Evolutionary conservation across 2,888 invertebrate species (phyloP).

Genomic region (Macrophya annulata): DNA sequence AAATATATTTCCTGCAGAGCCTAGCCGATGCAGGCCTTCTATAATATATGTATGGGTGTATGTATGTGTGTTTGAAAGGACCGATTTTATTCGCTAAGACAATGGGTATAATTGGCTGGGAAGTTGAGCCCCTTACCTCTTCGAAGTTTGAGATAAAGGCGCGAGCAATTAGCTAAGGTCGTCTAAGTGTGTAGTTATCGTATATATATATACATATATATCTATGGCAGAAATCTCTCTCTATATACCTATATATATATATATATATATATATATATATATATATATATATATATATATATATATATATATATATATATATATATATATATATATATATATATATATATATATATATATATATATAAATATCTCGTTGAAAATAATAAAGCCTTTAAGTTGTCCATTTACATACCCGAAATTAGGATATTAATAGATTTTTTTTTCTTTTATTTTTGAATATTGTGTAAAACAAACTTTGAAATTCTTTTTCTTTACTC

Average conservation of each 20-base stretch:
- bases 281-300: too few relatives aligned
- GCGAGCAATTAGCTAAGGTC: constrained; percentile 36
- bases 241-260: too few relatives aligned
- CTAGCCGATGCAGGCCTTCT: constrained; percentile 43
- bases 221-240: not conserved
- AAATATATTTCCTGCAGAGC: constrained; percentile 46
- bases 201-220: not conserved
- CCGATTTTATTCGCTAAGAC: constrained; percentile 40
- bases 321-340: too few relatives aligned
- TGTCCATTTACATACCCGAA: not conserved
- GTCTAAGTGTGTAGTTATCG: constrained; percentile 10
- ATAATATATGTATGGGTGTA: not conserved
- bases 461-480: not conserved
- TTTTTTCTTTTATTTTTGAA: not conserved
- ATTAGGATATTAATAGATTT: not conserved
- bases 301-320: too few relatives aligned
- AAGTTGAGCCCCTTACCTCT: constrained; percentile 38
- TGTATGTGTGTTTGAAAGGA: constrained; percentile 22
- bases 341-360: too few relatives aligned
- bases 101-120: constrained; percentile 49
- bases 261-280: too few relatives aligned
- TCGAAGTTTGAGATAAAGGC: constrained; percentile 55
- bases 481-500: not conserved
- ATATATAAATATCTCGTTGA: not conserved
- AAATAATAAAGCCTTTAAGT: constrained; percentile 9